A percentile compares a stretch with the other conserved stretches of the same genome.
Evolutionary conservation across 2,113 vertebrate genomes (phyloP).

Genomic region (Syrmaticus mikado): DNA sequence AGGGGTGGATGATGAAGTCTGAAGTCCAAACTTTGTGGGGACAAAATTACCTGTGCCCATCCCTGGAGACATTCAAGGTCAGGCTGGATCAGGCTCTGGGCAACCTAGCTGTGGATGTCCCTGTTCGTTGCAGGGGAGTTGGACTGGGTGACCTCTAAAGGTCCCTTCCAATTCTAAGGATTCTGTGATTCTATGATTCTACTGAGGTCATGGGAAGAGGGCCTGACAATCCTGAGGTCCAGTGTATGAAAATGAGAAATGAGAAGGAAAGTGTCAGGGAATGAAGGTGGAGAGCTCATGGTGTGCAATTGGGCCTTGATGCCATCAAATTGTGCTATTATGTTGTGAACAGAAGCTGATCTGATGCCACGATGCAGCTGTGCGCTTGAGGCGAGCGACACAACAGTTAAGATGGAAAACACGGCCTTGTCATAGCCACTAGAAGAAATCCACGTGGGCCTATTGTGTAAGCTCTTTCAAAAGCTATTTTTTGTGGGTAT

Average conservation of each 20-base stretch:
- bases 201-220: neutral
- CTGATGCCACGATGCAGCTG: neutral
- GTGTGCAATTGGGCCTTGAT: neutral
- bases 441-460: slow-evolving; percentile 42
- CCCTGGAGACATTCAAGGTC: too few species aligned
- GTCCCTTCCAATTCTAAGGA: too few species aligned
- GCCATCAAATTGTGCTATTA: rapidly evolving
- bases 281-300: neutral
- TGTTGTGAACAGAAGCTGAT: rapidly evolving
- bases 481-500: slow-evolving; percentile 40
- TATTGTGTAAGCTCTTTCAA: slow-evolving; percentile 64
- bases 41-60: rapidly evolving
- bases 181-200: too few species aligned
- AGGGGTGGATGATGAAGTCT: neutral
- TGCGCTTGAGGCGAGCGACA: neutral
- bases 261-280: neutral
- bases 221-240: neutral
- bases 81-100: too few species aligned
- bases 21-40: neutral
- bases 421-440: neutral
- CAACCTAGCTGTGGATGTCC: too few species aligned
- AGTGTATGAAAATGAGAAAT: neutral
- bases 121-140: neutral
- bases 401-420: neutral
- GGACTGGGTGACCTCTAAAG: too few species aligned